These are phyloP conservation scores for Leptinotarsa peninsularis DNA, from an alignment of 2,888 invertebrate genomes.

Conservation along the genomic window DNA sequence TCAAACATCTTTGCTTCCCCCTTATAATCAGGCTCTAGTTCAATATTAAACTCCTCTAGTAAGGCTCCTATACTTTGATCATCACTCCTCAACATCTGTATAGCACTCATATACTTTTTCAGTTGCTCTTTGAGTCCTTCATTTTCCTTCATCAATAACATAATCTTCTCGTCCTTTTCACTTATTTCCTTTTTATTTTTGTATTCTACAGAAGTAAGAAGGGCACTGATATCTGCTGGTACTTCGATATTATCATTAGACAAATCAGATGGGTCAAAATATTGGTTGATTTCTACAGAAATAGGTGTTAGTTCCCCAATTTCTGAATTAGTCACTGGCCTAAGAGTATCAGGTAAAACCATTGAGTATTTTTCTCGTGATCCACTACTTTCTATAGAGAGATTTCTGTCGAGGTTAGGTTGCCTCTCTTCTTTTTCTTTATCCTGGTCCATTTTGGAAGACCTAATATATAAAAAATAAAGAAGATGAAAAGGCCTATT, in stretches of 20 bases:
- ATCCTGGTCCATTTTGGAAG: constrained; percentile 22
- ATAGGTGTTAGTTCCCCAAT: constrained; percentile 69
- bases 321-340: constrained; percentile 65
- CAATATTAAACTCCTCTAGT: constrained; percentile 60
- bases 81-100: constrained; percentile 79
- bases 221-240: constrained; percentile 63
- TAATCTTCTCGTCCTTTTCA: constrained; percentile 59
- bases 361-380: constrained; percentile 58
- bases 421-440: constrained; percentile 23
- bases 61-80: constrained; percentile 62
- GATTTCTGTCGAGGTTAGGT: constrained; percentile 45
- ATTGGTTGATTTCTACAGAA: constrained; percentile 58
- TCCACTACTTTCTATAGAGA: constrained; percentile 62
- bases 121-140: constrained; percentile 86
- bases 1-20: constrained; percentile 85
- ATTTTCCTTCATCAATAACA: constrained; percentile 76
- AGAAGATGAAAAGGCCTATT: neutral
- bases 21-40: constrained; percentile 67
- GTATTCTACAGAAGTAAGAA: constrained; percentile 61
- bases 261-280: constrained; percentile 57
- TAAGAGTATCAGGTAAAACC: constrained; percentile 61
- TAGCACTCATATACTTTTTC: constrained; percentile 88
- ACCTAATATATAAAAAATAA: constrained; percentile 1
- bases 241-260: constrained; percentile 62
- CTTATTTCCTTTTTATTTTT: constrained; percentile 60